These are phyloP conservation scores for Oreochromis niloticus DNA, from an alignment of 2,113 vertebrate species.

Conservation along the genomic window DNA sequence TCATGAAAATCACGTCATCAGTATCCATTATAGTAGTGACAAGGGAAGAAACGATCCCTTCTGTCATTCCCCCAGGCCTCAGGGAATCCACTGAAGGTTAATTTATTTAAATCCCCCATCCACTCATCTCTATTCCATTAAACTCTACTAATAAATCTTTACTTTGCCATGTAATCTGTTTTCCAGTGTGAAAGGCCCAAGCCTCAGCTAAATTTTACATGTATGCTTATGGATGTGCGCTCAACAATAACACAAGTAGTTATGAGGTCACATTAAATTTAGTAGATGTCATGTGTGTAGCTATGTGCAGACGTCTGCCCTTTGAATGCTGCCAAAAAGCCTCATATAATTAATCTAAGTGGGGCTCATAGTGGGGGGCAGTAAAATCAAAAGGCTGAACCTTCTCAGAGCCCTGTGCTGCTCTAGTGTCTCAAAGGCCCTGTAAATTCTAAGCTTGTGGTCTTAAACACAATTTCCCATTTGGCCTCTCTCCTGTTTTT, in stretches of 20 bases:
- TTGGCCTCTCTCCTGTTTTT: slow-evolving; percentile 23
- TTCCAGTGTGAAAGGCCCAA: slow-evolving; percentile 54
- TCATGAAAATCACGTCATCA: slow-evolving; percentile 63
- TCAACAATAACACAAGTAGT: slow-evolving; percentile 17
- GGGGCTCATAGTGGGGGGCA: slow-evolving; percentile 8
- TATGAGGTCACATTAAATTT: slow-evolving; percentile 44
- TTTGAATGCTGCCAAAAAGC: slow-evolving; percentile 33
- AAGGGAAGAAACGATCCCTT: slow-evolving; percentile 52
- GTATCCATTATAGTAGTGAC: slow-evolving; percentile 67
- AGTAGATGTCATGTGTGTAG: slow-evolving; percentile 8
- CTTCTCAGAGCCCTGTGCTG: neutral
- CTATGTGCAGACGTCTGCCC: neutral
- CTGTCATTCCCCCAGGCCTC: slow-evolving; percentile 52
- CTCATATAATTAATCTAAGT: slow-evolving; percentile 37
- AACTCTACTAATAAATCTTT: slow-evolving; percentile 77
- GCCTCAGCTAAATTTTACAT: slow-evolving; percentile 34
- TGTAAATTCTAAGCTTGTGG: slow-evolving; percentile 12
- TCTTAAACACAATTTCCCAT: slow-evolving; percentile 36
- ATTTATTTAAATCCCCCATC: slow-evolving; percentile 77
- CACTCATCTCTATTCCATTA: slow-evolving; percentile 76
- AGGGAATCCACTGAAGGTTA: slow-evolving; percentile 73
- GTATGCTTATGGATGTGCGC: neutral
- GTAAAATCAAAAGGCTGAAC: slow-evolving; percentile 33
- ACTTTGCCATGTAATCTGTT: slow-evolving; percentile 72
- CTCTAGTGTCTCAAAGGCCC: slow-evolving; percentile 26